These are phyloP conservation scores for Ailuropoda melanoleuca DNA, from an alignment of 2,113 vertebrate genomes.

Conservation along the genomic window DNA sequence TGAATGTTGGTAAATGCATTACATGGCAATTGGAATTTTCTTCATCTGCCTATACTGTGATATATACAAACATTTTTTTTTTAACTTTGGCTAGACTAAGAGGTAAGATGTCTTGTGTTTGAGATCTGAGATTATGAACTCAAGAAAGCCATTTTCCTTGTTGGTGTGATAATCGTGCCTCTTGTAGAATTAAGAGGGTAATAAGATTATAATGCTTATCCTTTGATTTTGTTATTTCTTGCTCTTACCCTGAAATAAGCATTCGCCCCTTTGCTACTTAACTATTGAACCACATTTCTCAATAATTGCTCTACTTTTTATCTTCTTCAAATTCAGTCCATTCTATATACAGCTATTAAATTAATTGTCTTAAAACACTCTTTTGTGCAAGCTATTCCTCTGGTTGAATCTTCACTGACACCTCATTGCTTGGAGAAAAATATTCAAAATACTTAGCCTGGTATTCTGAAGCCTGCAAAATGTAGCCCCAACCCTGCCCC, in stretches of 20 bases:
- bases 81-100: background rate
- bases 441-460: background rate
- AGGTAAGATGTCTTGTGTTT: background rate
- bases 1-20: background rate
- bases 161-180: background rate
- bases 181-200: background rate
- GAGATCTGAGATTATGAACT: background rate
- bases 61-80: background rate
- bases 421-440: background rate
- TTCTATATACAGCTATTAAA: constrained; percentile 10
- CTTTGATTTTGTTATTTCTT: constrained; percentile 49
- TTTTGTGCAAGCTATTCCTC: background rate
- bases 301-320: background rate
- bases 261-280: background rate
- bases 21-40: background rate
- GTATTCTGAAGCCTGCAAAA: constrained; percentile 11
- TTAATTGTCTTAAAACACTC: constrained; percentile 13
- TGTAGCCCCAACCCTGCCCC: background rate
- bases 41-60: background rate
- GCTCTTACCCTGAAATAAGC: background rate
- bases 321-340: background rate
- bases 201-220: background rate
- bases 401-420: background rate
- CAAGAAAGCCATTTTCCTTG: background rate
- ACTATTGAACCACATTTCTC: constrained; percentile 11